Percentiles rank a stretch among this genome's conserved stretches.
phyloP scores from a whole-genome alignment of 2,113 vertebrate genomes.

The Neotoma lepida region DNA sequence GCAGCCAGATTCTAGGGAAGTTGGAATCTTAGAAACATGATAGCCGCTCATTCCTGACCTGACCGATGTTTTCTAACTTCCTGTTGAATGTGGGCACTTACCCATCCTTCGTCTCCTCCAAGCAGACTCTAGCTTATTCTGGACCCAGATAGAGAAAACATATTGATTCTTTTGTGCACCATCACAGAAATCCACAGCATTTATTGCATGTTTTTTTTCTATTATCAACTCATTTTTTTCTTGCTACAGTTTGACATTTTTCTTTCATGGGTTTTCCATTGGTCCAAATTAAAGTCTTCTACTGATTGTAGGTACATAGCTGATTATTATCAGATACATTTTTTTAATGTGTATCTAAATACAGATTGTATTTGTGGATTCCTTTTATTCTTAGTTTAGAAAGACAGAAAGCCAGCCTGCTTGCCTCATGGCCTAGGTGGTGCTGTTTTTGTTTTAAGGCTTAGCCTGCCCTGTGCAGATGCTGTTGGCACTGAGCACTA shows the following conservation, averaged over 20 bases:
- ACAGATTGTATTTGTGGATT: conserved; percentile 57
- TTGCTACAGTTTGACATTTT: conserved; percentile 25
- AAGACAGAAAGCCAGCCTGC: neutral
- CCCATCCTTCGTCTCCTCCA: neutral
- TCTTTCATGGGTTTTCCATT: conserved; percentile 26
- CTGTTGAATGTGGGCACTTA: neutral
- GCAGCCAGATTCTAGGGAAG: neutral
- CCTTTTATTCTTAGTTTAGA: neutral
- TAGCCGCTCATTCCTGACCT: neutral
- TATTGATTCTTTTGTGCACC: neutral
- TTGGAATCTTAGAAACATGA: neutral
- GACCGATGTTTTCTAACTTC: neutral
- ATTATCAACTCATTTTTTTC: conserved; percentile 24
- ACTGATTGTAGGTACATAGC: neutral
- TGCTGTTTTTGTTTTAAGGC: neutral
- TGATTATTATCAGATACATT: conserved; percentile 59
- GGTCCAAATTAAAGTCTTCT: conserved; percentile 54
- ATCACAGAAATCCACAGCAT: neutral
- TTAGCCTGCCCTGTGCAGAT: neutral
- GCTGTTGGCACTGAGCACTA: neutral
- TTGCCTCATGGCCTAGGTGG: neutral
- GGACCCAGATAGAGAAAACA: neutral
- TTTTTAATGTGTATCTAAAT: conserved; percentile 47
- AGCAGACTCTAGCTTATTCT: neutral
- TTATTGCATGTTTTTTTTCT: neutral